Conservation (phyloP, 1,140 invertebrate genomes). For the Bombus waltoni region DNA sequence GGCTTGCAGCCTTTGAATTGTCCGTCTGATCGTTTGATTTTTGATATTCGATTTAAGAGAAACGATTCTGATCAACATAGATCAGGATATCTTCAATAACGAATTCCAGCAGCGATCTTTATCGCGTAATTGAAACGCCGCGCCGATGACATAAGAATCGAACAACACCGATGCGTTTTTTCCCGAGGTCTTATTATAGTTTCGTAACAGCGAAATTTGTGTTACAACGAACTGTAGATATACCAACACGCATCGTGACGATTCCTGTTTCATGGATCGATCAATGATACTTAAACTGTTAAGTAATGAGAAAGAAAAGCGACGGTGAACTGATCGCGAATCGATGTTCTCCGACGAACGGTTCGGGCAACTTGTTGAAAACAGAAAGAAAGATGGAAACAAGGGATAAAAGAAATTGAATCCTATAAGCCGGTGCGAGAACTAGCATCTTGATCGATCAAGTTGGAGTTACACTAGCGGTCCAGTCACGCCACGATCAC, state of each 20-base stretch:
- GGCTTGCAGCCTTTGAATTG: not conserved
- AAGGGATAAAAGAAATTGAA: not conserved
- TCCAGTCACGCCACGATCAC: conserved; percentile 20
- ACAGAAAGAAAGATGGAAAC: not conserved
- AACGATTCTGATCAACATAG: not conserved
- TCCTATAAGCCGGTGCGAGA: not conserved
- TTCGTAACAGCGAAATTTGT: conserved; percentile 22
- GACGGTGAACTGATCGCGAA: not conserved
- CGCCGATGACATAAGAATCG: not conserved
- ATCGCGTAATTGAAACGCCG: not conserved
- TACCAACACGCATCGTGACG: not conserved
- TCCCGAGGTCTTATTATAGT: not conserved
- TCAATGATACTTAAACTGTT: not conserved
- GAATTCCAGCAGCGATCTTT: not conserved
- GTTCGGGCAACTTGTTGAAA: not conserved
- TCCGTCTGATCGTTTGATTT: not conserved
- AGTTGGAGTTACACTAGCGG: conserved; percentile 22
- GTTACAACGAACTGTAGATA: not conserved
- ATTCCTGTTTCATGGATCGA: conserved; percentile 1
- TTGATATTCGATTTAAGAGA: not conserved
- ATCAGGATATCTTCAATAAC: not conserved
- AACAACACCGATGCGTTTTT: not conserved
- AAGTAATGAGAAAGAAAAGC: not conserved
- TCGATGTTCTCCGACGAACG: not conserved
- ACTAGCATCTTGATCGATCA: conserved; percentile 24